Base-by-base conservation (phyloP, 2,888 invertebrate genomes). In the Callinectes sapidus region DNA sequence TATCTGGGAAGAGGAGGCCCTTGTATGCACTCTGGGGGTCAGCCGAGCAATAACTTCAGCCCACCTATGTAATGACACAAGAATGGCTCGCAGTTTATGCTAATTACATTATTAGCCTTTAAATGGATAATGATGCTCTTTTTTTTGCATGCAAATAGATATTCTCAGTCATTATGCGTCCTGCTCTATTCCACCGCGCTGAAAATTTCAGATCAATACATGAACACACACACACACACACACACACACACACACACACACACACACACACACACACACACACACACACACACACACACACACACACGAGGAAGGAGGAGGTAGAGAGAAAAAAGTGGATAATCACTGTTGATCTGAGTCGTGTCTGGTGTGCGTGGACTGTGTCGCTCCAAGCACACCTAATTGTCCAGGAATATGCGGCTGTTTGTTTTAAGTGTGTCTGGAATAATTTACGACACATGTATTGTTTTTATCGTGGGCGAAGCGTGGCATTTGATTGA, bases 71-170 rank as follows among this genome's bases (percentile, higher is more conserved):
- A 66, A 91, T 91, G 86, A 85, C n/a, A n/a, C 91, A 87, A 66
- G 61, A 87, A 54, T 66, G 54, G 85, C 87, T 35, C 39, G 18
- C 87, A 61, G 42, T 87, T 91, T 87, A 61, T 66, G 91, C 32
- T 91, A 91, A 91, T 91, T 91, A 32, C 61, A 91, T 91, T 91
- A 91, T 91, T 91, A 91, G 91, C 87, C 35, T 91, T 85, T 39
- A 87, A 91, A 87, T 87, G 91, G 91, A 61, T 66, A 48, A 87
- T 91, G n/a, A 87, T 61, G 87, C 61, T 87, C n/a, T 85, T 10
- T 90, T 90, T 91, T 86, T 86, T 54, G 77, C 90, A 91, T 87
- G 86, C 87, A 86, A 91, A 91, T 91, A 39, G 61, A 32, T 87
- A n/a, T 42, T 85, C 85, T 85, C 48, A 28, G 55, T 86, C 55